Evolutionary conservation across 2,797 vertebrate genomes (phyloP).

Genomic region (Scolopax rusticola): DNA sequence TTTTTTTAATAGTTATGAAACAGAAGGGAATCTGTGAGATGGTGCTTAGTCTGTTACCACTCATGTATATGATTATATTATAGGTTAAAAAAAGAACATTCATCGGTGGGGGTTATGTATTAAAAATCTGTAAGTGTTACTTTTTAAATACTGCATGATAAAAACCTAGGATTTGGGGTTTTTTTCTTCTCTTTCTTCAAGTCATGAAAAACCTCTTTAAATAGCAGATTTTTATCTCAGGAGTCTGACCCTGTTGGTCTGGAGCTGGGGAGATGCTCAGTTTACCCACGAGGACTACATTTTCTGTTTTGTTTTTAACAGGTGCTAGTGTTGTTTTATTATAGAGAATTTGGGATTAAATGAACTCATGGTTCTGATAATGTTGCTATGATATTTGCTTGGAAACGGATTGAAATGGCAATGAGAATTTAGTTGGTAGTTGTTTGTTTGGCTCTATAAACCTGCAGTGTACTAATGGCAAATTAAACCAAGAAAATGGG

Average conservation of each 20-base stretch:
- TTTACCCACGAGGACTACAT: not conserved
- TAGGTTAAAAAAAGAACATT: not conserved
- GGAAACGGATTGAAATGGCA: slow-evolving; percentile 25
- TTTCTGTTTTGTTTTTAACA: slow-evolving; percentile 3
- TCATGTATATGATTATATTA: not conserved
- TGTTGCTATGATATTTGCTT: slow-evolving; percentile 51
- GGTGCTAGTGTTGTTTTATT: not conserved
- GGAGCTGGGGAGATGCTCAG: not conserved
- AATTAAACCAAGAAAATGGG: slow-evolving; percentile 47
- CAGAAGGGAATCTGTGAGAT: not conserved
- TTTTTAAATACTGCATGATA: not conserved
- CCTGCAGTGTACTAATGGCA: slow-evolving; percentile 28
- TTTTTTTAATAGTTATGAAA: not conserved
- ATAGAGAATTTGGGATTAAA: not conserved
- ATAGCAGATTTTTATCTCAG: not conserved
- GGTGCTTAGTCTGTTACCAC: not conserved
- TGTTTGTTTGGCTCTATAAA: slow-evolving; percentile 29
- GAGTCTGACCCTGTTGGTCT: not conserved
- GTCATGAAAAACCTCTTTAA: not conserved
- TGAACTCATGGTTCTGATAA: not conserved
- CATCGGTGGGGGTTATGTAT: not conserved
- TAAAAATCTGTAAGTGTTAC: not conserved
- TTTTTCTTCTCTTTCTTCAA: not conserved
- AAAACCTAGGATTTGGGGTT: not conserved
- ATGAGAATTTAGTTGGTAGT: slow-evolving; percentile 3